phyloP scores from a whole-genome alignment of 2,888 invertebrate species.

The Ypsolopha scabrella region DNA sequence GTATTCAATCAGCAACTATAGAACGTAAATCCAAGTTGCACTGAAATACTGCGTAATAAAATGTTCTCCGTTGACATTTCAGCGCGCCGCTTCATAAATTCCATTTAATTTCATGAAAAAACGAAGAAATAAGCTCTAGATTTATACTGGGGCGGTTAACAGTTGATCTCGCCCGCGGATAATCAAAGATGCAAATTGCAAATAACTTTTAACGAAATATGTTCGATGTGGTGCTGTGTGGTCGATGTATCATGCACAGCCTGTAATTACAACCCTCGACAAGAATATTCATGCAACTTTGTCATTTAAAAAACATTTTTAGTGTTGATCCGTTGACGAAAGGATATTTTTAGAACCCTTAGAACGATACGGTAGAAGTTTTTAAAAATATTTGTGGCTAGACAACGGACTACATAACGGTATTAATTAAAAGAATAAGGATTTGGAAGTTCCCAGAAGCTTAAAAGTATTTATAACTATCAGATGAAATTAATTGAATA shows the following conservation, averaged over 20 bases:
- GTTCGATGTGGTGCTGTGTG: not conserved
- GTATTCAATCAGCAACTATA: not conserved
- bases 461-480: no score
- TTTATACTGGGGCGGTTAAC: slow-evolving; percentile 1
- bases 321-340: no score
- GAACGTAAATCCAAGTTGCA: not conserved
- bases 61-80: not conserved
- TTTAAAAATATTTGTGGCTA: no score
- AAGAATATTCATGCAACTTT: not conserved
- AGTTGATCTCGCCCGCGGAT: not conserved
- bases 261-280: not conserved
- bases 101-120: not conserved
- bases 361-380: not conserved
- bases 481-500: no score
- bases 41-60: no score
- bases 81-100: not conserved
- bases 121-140: not conserved
- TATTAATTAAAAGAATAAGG: no score
- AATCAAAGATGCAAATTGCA: slow-evolving; percentile 6
- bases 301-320: no score
- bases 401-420: no score
- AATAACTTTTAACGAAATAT: slow-evolving; percentile 1
- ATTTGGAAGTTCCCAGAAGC: no score
- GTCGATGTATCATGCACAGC: not conserved
- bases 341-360: not conserved